Conservation (phyloP, 1,140 invertebrate genomes). For the Yoshiicerus persimilis region DNA sequence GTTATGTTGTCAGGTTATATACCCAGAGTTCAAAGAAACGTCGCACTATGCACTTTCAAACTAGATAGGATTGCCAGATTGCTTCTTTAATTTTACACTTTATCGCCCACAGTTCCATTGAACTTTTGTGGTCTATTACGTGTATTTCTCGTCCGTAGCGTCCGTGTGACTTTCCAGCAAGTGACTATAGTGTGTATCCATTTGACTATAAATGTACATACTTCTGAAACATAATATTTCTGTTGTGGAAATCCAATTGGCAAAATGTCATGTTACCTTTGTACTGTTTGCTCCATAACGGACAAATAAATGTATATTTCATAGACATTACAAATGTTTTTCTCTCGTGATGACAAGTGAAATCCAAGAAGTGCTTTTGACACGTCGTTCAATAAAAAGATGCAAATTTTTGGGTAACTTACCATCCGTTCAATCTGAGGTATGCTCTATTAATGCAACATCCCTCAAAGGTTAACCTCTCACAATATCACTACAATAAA, state of each 20-base stretch:
- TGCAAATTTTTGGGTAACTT: background rate
- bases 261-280: background rate
- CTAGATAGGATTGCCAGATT: background rate
- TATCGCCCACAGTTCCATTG: background rate
- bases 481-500: background rate
- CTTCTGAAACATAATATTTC: background rate
- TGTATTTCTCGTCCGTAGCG: too few species aligned
- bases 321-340: background rate
- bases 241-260: background rate
- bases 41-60: background rate
- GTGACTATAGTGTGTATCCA: too few species aligned
- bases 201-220: too few species aligned
- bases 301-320: background rate
- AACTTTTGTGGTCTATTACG: too few species aligned
- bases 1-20: too few species aligned
- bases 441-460: background rate
- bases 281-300: too few species aligned
- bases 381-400: background rate
- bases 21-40: background rate
- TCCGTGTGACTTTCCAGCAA: too few species aligned
- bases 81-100: background rate
- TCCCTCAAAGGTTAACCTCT: background rate
- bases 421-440: background rate
- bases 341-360: background rate
- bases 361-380: background rate